Evolutionary conservation across 2,888 invertebrate genomes (phyloP), one percentile per base, ranked within the genome.

Genomic region (Acrobasis consociella): DNA sequence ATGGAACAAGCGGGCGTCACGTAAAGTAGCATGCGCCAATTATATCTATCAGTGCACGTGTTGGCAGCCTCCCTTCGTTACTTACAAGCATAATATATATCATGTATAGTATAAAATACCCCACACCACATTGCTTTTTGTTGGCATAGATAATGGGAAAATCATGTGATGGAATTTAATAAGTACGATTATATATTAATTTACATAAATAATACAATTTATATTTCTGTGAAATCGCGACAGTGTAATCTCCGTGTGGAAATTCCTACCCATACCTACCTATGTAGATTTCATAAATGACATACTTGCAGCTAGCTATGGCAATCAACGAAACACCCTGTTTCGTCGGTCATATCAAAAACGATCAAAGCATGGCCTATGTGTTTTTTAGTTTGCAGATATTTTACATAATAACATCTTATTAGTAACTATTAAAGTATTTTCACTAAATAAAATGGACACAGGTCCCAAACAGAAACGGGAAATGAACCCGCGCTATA

Each of bases 401-500:
- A 31, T 31, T 31, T 31, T 31, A 31, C 31, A 31, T 31, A 31
- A 31, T 7, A 31, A 31, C 31, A 31, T 31, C 31, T 31, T 7
- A 31, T 31, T 31, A 31, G 31, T 1, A 31, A 31, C 31, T 31
- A 7, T 31, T 2, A 31, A 31, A 31, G 31, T 31, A 9, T 42
- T 11, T 22, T 11, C 11, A 22, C 11, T n/a, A 60, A 59, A 58
- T 61, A 74, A 66, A 70, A 92, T 92, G 91, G 89, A 92, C 66
- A 92, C 91, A 5, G 86, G 87, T 39, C 88, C 90, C 22, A 91
- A 89, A 71, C 86, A 84, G 65, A 80, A 77, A 62, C 81, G 91
- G 62, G 69, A 75, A 67, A 71, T 80, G 65, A 94, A 94, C 81
- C 94, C 94, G 2, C 86, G 94, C 49, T 87, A 85, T 69, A 86